Evolutionary conservation across 2,113 vertebrate species (phyloP).

Genomic region (Rhinichthys klamathensis): DNA sequence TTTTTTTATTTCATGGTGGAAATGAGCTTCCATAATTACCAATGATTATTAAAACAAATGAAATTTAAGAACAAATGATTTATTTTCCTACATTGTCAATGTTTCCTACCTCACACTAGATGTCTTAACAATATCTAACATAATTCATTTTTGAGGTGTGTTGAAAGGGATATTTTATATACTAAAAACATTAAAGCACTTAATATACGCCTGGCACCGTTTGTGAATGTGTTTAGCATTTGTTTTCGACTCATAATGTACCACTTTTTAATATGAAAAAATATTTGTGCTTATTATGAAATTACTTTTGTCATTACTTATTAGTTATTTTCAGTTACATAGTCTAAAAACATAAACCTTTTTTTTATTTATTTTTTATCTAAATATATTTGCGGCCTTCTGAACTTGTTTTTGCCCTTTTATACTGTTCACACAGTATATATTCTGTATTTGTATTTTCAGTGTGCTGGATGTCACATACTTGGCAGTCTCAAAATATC

Average conservation of each 20-base stretch:
- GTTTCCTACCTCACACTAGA: constrained; percentile 8
- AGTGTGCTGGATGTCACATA: neutral
- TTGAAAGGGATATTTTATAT: neutral
- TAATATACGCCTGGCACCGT: neutral
- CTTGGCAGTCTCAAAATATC: neutral
- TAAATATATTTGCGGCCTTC: neutral
- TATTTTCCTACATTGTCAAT: constrained; percentile 42
- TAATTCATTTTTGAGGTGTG: neutral
- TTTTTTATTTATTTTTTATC: neutral
- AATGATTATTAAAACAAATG: neutral
- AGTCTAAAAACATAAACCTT: neutral
- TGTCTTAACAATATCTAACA: constrained; percentile 2
- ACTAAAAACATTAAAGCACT: constrained; percentile 19
- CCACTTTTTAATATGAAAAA: neutral
- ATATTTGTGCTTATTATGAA: neutral
- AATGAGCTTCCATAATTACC: neutral
- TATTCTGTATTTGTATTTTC: constrained; percentile 1
- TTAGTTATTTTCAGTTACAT: neutral
- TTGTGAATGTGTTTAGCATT: neutral
- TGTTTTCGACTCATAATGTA: neutral
- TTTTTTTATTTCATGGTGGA: too few species aligned
- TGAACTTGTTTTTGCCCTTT: neutral
- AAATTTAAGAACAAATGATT: neutral
- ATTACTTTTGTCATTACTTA: neutral
- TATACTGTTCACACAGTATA: neutral